Conservation (phyloP, 30 jellyfish, hydroid and myxozoan species). For the Haliclystus octoradiatus region DNA sequence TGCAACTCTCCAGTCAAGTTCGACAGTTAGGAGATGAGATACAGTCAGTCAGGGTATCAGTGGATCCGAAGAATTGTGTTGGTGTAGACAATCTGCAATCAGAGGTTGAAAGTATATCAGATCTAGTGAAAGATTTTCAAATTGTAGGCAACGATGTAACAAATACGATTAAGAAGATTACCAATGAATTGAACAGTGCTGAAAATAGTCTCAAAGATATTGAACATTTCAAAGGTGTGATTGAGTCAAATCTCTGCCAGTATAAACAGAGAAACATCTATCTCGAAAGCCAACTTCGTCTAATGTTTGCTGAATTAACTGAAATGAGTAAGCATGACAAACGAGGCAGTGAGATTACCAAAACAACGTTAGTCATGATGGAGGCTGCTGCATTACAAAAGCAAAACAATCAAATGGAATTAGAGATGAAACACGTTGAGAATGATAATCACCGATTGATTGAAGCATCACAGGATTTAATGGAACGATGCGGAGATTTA, state of each 20-base stretch:
- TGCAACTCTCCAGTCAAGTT: constrained; percentile 56
- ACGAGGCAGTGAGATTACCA: constrained; percentile 20
- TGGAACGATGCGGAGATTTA: constrained; percentile 65
- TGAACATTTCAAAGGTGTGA: constrained; percentile 50
- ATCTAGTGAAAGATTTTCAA: constrained; percentile 44
- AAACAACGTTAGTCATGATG: constrained; percentile 60
- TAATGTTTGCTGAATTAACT: constrained; percentile 37
- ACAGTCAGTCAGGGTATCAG: constrained; percentile 10
- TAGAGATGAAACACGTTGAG: constrained; percentile 42
- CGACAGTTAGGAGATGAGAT: constrained; percentile 53
- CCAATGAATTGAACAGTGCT: constrained; percentile 59
- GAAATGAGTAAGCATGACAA: constrained; percentile 63
- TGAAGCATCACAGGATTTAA: constrained; percentile 62
- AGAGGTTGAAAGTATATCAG: constrained; percentile 47
- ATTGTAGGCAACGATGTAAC: constrained; percentile 43
- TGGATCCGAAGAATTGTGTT: constrained; percentile 13
- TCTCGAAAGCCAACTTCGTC: constrained; percentile 63
- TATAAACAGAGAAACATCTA: constrained; percentile 57
- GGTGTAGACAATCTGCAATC: constrained; percentile 48
- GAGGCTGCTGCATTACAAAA: constrained; percentile 65
- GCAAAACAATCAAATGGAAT: constrained; percentile 58
- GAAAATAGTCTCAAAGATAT: constrained; percentile 47
- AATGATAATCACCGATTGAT: constrained; percentile 37
- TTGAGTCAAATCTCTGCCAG: constrained; percentile 49
- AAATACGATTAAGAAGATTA: constrained; percentile 40